These are phyloP conservation scores for Virgularia gustaviana DNA, from an alignment of 92 coral and sea anemone species.

Conservation along the genomic window DNA sequence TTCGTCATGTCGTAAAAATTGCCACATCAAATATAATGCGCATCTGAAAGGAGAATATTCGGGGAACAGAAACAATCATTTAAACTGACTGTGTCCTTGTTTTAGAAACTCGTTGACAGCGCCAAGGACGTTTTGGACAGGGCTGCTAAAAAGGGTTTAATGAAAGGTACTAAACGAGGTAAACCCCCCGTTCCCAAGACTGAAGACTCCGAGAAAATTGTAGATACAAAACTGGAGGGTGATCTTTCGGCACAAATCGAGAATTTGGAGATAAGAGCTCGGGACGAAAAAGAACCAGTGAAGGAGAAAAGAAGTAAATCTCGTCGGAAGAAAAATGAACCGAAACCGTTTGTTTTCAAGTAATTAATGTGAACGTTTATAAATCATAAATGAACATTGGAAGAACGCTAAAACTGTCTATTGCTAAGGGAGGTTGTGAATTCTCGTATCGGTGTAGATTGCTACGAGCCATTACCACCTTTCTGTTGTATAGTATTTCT, in stretches of 20 bases:
- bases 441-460: too few relatives aligned
- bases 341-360: constrained; percentile 23
- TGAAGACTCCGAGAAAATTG: background rate
- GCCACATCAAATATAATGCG: too few relatives aligned
- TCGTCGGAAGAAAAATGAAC: background rate
- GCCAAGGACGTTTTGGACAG: constrained; percentile 89
- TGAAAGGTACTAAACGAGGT: constrained; percentile 70
- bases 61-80: background rate
- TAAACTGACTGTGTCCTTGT: background rate
- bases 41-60: too few relatives aligned
- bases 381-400: background rate
- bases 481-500: too few relatives aligned
- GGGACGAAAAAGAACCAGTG: background rate
- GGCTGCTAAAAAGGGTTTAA: constrained; percentile 92
- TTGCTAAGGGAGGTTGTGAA: too few relatives aligned
- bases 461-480: too few relatives aligned
- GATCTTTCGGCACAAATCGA: constrained; percentile 24
- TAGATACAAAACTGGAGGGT: constrained; percentile 1
- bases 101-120: constrained; percentile 77
- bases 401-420: too few relatives aligned
- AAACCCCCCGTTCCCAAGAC: constrained; percentile 4
- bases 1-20: too few relatives aligned
- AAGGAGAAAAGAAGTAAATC: constrained; percentile 8
- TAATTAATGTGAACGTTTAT: background rate
- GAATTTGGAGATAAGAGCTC: background rate